Evolutionary conservation across 2,888 invertebrate species (phyloP).

Genomic region (Xestia rhomboidea): DNA sequence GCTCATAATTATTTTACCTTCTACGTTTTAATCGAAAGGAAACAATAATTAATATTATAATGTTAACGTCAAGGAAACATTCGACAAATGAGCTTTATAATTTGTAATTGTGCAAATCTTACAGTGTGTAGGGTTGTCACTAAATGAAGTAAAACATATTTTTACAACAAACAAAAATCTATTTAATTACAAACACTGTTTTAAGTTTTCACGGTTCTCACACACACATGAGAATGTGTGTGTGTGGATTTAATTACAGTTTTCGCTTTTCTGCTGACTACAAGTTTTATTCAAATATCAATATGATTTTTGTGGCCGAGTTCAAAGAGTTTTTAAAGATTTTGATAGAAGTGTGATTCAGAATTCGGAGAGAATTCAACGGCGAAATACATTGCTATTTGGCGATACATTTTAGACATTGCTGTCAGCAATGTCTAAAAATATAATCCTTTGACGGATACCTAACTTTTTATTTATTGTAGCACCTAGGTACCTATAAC

Average conservation of each 20-base stretch:
- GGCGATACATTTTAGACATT: no score
- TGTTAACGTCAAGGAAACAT: constrained; percentile 30
- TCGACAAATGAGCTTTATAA: constrained; percentile 45
- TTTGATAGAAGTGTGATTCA: neutral
- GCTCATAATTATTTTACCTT: neutral
- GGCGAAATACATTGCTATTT: neutral
- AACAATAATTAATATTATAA: constrained; percentile 13
- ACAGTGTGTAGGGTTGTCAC: constrained; percentile 33
- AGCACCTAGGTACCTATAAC: neutral
- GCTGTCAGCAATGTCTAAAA: neutral
- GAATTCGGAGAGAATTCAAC: neutral
- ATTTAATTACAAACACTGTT: no score
- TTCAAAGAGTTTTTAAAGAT: neutral
- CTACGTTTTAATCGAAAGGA: constrained; percentile 4
- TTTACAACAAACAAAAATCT: neutral
- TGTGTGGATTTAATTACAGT: no score
- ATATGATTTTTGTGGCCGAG: neutral
- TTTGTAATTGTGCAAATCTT: constrained; percentile 40
- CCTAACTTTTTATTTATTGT: neutral
- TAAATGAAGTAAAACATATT: neutral
- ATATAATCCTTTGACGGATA: neutral
- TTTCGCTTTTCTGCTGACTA: neutral
- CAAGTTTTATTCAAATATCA: neutral
- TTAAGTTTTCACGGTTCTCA: no score
- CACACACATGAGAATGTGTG: no score